phyloP scores from a whole-genome alignment of 2,797 vertebrate genomes.

The Peromyscus nudipes region DNA sequence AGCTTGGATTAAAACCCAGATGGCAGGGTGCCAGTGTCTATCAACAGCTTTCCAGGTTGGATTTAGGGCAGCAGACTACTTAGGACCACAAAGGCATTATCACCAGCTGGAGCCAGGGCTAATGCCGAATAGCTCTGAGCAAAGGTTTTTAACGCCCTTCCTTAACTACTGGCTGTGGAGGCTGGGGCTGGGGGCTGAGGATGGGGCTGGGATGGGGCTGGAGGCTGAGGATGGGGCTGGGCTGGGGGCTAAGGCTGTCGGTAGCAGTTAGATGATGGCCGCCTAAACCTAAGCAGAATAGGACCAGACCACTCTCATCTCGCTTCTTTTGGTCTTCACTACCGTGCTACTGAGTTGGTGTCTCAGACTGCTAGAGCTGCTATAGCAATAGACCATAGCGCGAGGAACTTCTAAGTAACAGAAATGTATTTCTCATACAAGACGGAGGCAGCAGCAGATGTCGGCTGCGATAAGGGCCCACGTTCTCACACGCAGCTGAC shows the following conservation, averaged over 20 bases:
- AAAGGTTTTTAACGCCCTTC: background rate
- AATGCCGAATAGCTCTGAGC: background rate
- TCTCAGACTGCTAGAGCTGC: background rate
- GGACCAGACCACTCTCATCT: background rate
- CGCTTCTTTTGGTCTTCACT: background rate
- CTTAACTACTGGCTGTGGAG: background rate
- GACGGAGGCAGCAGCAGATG: background rate
- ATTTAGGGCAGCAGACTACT: background rate
- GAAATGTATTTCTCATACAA: background rate
- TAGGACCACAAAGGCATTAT: background rate
- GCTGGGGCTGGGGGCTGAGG: background rate
- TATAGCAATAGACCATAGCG: background rate
- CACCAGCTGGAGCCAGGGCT: background rate
- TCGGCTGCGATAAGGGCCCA: background rate
- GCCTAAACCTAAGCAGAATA: background rate
- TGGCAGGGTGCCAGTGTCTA: background rate
- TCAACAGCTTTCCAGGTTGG: background rate
- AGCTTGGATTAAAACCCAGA: background rate
- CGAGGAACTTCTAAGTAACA: background rate
- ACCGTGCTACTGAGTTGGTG: background rate
- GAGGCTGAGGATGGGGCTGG: background rate
- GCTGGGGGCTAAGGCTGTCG: background rate
- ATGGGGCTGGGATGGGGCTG: background rate
- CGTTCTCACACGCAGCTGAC: background rate
- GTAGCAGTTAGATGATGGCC: background rate